phyloP scores from a whole-genome alignment of 92 coral and sea anemone genomes.

The Parazoanthus darwini region DNA sequence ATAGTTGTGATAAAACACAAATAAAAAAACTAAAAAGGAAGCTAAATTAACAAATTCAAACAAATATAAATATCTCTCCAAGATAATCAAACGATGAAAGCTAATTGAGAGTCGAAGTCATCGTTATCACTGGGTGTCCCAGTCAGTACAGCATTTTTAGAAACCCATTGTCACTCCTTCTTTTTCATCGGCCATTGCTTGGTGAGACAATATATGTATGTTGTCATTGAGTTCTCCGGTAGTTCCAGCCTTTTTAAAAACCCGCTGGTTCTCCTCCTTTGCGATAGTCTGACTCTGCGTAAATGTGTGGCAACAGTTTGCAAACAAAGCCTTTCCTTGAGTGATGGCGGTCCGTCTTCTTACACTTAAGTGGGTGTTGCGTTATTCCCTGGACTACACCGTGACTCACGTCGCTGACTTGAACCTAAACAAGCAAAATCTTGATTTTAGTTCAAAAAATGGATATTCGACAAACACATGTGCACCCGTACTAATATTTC shows the following conservation, averaged over 20 bases:
- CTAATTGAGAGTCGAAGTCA: background rate
- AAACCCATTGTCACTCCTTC: constrained; percentile 91
- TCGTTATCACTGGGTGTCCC: background rate
- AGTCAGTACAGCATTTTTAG: constrained; percentile 17
- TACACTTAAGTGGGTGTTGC: constrained; percentile 63
- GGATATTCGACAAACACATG: background rate
- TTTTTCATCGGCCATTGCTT: constrained; percentile 29
- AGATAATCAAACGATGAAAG: background rate
- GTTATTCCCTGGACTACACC: constrained; percentile 97
- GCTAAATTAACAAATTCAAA: no score
- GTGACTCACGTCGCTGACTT: constrained; percentile 91
- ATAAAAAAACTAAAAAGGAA: no score
- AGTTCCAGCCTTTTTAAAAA: constrained; percentile 38
- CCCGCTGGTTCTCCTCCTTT: constrained; percentile 95
- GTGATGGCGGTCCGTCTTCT: constrained; percentile 43
- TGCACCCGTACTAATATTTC: background rate
- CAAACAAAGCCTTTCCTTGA: constrained; percentile 76
- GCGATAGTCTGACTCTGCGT: constrained; percentile 96
- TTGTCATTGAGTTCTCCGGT: background rate
- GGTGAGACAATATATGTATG: background rate
- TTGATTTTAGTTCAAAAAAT: background rate
- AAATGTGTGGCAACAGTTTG: constrained; percentile 67
- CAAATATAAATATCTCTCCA: background rate
- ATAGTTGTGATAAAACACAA: no score
- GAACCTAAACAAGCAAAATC: constrained; percentile 56